Base-by-base conservation (phyloP, 2,113 vertebrate species). In the Micronycteris hirsuta region DNA sequence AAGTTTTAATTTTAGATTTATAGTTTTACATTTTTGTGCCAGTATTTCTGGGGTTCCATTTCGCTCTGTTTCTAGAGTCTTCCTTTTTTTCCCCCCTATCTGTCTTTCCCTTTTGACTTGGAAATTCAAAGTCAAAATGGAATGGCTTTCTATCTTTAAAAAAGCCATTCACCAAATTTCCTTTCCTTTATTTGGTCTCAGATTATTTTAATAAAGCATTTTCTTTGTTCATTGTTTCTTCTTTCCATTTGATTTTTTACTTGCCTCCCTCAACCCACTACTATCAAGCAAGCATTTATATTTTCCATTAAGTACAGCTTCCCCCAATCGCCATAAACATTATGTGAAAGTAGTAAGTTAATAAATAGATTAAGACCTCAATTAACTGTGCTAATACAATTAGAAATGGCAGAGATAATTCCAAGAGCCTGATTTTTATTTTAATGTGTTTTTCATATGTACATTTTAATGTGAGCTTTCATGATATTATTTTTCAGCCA, bases 401-500 rank as follows among this genome's bases (percentile, higher is more conserved):
- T 89, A 41, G 52, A 97, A 96, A 95, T 91, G 83, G 14, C 70
- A 91, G 56, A 82, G 58, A 82, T 84, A 63, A 87, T 96, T 87
- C 63, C 16, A 92, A 91, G 12, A 89, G 10, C 22, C 22, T 82
- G 45, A 49, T 93, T 78, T 91, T 97, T 81, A 89, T 67, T 95
- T 93, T 89, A 89, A 77, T 93, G 22, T 84, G 19, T 67, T 89
- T 89, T 86, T 89, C 86, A 71, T 38, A 65, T 91, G 56, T 71
- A 41, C 81, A 77, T 73, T 77, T 95, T 93, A 82, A 65, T 81
- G 15, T 49, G 47, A 52, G 47, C 22, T 93, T 94, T 93, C 74
- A 28, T 58, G 49, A 47, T 92, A 47, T 76, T 84, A 61, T 71
- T 85, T 95, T 95, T 84, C 71, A 90, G 70, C 15, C 28, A 74